Percentiles rank a stretch among this genome's conserved stretches.
Evolutionary conservation across 2,797 vertebrate genomes (phyloP).

Genomic region (Neosilurus mollespiculum): DNA sequence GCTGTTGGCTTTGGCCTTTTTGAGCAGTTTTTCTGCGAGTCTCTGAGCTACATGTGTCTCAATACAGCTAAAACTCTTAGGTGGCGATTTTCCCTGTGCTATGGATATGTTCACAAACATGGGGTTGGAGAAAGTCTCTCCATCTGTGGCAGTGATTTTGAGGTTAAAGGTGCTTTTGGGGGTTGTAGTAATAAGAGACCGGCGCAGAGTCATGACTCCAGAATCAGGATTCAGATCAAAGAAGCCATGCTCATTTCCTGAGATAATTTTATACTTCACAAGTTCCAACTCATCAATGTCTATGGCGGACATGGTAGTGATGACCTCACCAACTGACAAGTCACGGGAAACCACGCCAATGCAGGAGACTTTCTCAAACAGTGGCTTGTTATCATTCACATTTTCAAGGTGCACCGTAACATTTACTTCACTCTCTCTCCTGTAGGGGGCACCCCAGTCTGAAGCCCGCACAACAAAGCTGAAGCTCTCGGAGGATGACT

Average conservation of each 20-base stretch:
- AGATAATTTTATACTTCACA: slow-evolving; percentile 95
- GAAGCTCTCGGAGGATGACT: slow-evolving; percentile 88
- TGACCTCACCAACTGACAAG: slow-evolving; percentile 85
- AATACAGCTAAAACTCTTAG: slow-evolving; percentile 87
- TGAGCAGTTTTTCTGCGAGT: slow-evolving; percentile 92
- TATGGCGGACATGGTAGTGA: slow-evolving; percentile 94
- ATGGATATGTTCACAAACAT: slow-evolving; percentile 95
- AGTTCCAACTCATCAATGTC: slow-evolving; percentile 93
- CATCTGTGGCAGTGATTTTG: slow-evolving; percentile 93
- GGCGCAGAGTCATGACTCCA: slow-evolving; percentile 86
- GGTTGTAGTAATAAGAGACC: slow-evolving; percentile 78
- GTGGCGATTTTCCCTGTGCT: slow-evolving; percentile 82
- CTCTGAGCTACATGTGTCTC: slow-evolving; percentile 93
- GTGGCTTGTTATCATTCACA: slow-evolving; percentile 91
- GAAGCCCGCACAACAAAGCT: slow-evolving; percentile 92
- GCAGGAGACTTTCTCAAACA: slow-evolving; percentile 94
- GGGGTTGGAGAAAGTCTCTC: slow-evolving; percentile 91
- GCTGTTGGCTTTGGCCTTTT: slow-evolving; percentile 88
- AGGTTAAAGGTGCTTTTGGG: slow-evolving; percentile 86
- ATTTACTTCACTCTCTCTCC: slow-evolving; percentile 93
- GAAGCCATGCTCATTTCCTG: slow-evolving; percentile 89
- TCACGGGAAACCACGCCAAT: slow-evolving; percentile 89
- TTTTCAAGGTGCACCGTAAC: slow-evolving; percentile 90
- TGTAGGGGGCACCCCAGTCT: slow-evolving; percentile 96
- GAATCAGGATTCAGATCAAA: slow-evolving; percentile 95